Percentiles rank a stretch among this genome's conserved stretches.
Conservation (phyloP, 2,888 invertebrate species). For the Atherix ibis region DNA sequence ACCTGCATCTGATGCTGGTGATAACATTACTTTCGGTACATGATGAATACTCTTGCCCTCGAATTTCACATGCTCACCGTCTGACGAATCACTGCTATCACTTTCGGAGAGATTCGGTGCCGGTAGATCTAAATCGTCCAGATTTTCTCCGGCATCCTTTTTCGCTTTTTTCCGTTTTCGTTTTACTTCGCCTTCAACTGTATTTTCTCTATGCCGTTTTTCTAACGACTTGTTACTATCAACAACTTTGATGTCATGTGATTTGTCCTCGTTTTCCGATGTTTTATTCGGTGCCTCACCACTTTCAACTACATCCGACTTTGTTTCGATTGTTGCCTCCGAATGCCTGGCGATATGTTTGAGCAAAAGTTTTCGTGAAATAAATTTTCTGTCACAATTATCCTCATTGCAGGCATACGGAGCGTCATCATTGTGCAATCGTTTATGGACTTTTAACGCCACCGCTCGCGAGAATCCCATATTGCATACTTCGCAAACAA, state of each 20-base stretch:
- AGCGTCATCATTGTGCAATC: slow-evolving; percentile 54
- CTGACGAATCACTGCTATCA: slow-evolving; percentile 57
- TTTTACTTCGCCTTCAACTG: slow-evolving; percentile 10
- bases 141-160: slow-evolving; percentile 24
- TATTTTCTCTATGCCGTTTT: slow-evolving; percentile 6
- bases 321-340: slow-evolving; percentile 21
- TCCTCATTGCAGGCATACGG: slow-evolving; percentile 59
- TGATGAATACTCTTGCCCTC: slow-evolving; percentile 17
- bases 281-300: slow-evolving; percentile 2
- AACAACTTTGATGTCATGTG: slow-evolving; percentile 6
- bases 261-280: slow-evolving; percentile 1
- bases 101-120: slow-evolving; percentile 73
- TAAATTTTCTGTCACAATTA: slow-evolving; percentile 58
- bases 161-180: slow-evolving; percentile 29
- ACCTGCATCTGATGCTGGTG: slow-evolving; percentile 24
- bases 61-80: slow-evolving; percentile 18
- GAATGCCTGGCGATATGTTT: slow-evolving; percentile 53
- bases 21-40: slow-evolving; percentile 26
- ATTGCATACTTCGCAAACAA: slow-evolving; percentile 68
- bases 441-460: slow-evolving; percentile 67
- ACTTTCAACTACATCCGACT: slow-evolving; percentile 5
- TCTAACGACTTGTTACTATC: slow-evolving; percentile 3
- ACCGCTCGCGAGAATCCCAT: slow-evolving; percentile 60
- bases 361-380: slow-evolving; percentile 59
- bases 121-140: slow-evolving; percentile 55